Percentiles rank a stretch among this genome's conserved stretches.
Evolutionary conservation across 2,888 invertebrate genomes (phyloP).

Genomic region (Ophion ellenae): DNA sequence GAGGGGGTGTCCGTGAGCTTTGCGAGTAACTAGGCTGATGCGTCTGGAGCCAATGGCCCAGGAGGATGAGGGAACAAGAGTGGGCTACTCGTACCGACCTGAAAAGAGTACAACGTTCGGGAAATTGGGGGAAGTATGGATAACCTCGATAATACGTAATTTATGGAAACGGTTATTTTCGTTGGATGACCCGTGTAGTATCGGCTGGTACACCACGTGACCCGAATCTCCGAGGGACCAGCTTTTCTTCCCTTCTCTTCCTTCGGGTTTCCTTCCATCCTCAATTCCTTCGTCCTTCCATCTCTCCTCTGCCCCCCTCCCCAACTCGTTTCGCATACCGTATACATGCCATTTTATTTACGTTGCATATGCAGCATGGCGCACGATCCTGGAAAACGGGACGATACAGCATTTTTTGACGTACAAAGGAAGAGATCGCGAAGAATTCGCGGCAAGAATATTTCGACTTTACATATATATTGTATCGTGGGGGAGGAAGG

Average conservation of each 20-base stretch:
- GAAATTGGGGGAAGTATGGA: slow-evolving; percentile 50
- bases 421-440: slow-evolving; percentile 30
- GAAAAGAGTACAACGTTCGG: slow-evolving; percentile 9
- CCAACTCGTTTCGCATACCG: background rate
- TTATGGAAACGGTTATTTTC: slow-evolving; percentile 64
- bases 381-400: slow-evolving; percentile 30
- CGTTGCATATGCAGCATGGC: slow-evolving; percentile 36
- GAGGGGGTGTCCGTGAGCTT: too few relatives aligned
- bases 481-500: background rate
- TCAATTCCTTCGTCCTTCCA: slow-evolving; percentile 42
- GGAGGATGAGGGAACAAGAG: background rate
- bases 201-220: slow-evolving; percentile 46
- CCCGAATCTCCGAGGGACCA: slow-evolving; percentile 54
- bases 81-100: background rate
- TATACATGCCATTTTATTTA: slow-evolving; percentile 37
- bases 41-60: too few relatives aligned
- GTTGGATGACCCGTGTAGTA: slow-evolving; percentile 39
- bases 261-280: slow-evolving; percentile 3
- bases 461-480: slow-evolving; percentile 47
- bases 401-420: slow-evolving; percentile 56
- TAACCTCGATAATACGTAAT: slow-evolving; percentile 63
- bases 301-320: slow-evolving; percentile 19
- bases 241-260: slow-evolving; percentile 2
- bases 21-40: too few relatives aligned
- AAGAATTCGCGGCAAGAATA: slow-evolving; percentile 50